phyloP scores from a whole-genome alignment of 2,113 vertebrate species.

The Carlito syrichta region DNA sequence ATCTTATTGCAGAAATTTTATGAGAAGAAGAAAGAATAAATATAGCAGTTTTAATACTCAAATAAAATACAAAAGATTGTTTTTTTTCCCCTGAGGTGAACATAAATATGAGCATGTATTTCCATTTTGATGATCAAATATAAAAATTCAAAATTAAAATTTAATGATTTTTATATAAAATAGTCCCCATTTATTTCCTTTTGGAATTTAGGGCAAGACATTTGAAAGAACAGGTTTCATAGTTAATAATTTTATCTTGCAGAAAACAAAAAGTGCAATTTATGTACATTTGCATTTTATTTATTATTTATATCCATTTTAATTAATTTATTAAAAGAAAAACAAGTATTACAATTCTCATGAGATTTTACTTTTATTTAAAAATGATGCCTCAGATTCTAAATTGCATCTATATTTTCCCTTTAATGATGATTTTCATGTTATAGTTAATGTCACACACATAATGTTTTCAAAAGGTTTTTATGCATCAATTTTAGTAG shows the following conservation, averaged over 20 bases:
- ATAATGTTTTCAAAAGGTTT: background rate
- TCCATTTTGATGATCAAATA: background rate
- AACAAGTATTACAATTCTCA: background rate
- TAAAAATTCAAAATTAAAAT: background rate
- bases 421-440: background rate
- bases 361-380: background rate
- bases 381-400: conserved; percentile 5
- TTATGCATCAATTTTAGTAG: background rate
- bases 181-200: background rate
- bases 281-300: background rate
- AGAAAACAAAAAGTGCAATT: background rate
- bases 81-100: background rate
- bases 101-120: background rate
- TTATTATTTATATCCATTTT: background rate
- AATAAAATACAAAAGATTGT: background rate
- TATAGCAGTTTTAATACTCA: background rate
- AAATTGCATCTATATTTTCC: background rate
- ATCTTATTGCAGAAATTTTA: background rate
- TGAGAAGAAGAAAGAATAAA: background rate
- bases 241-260: background rate
- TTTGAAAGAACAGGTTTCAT: background rate
- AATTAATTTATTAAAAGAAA: conserved; percentile 21
- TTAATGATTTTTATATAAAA: background rate
- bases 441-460: background rate
- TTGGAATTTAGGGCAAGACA: background rate